These are phyloP conservation scores for Catostylus mosaicus DNA, from an alignment of 30 jellyfish, hydroid and myxozoan genomes.

Conservation along the genomic window DNA sequence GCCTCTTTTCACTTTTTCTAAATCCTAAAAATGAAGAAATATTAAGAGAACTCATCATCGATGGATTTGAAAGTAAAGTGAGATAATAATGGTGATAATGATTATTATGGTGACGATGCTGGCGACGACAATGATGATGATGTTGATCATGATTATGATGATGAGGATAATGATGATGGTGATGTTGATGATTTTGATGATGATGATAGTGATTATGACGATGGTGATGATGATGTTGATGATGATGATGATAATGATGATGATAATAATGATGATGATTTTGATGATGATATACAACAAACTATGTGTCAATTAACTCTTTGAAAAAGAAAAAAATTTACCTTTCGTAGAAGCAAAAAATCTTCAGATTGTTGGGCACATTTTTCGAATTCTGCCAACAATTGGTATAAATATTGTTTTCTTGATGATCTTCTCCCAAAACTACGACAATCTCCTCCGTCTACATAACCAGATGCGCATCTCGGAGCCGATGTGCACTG, in stretches of 20 bases:
- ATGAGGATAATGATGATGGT: not conserved
- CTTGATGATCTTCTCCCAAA: constrained; percentile 28
- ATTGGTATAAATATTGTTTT: constrained; percentile 54
- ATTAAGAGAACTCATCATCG: not conserved
- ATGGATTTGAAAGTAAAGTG: not conserved
- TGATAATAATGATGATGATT: too few relatives aligned
- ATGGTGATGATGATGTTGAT: not conserved
- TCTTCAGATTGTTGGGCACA: constrained; percentile 77
- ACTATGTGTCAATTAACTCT: constrained; percentile 25
- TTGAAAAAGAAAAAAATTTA: constrained; percentile 26
- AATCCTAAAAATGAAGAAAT: constrained; percentile 32
- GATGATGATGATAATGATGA: not conserved
- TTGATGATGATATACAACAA: not conserved
- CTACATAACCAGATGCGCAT: not conserved
- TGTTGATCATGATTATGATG: not conserved
- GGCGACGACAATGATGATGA: not conserved
- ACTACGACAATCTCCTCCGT: not conserved
- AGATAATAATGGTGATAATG: not conserved
- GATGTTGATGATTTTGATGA: not conserved
- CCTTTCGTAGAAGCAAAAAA: constrained; percentile 47
- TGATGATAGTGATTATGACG: not conserved
- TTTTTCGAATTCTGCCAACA: constrained; percentile 76
- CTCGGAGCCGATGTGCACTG: not conserved
- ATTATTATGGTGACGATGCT: not conserved
- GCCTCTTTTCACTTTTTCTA: constrained; percentile 57